Evolutionary conservation across 2,888 invertebrate species (phyloP).

Genomic region (Mimachlamys varia): DNA sequence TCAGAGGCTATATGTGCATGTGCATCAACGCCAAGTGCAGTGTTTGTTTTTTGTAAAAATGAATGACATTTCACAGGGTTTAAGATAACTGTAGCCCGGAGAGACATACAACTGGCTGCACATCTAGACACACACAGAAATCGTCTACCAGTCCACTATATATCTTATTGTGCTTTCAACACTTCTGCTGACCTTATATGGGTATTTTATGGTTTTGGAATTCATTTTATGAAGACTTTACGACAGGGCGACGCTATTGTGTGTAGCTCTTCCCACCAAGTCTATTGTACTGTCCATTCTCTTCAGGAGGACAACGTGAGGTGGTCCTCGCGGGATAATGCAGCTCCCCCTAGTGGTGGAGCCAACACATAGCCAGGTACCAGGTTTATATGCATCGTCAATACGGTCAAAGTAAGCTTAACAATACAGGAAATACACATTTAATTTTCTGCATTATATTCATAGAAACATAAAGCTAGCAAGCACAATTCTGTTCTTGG

Average conservation of each 20-base stretch:
- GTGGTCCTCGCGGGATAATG: not conserved
- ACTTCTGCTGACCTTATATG: not conserved
- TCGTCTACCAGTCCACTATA: not conserved
- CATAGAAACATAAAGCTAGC: not conserved
- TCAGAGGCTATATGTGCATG: not conserved
- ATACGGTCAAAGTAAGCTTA: not conserved
- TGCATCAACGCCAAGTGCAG: not conserved
- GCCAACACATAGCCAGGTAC: not conserved
- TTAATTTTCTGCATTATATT: not conserved
- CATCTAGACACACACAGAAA: not conserved
- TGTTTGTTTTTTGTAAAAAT: not conserved
- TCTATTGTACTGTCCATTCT: slow-evolving; percentile 10
- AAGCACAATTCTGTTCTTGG: not conserved
- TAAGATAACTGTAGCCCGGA: not conserved
- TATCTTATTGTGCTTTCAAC: not conserved
- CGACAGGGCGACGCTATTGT: not conserved
- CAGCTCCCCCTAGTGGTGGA: not conserved
- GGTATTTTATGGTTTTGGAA: not conserved
- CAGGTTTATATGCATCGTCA: not conserved
- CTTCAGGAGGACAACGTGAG: not conserved
- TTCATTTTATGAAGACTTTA: not conserved
- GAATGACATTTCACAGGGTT: not conserved
- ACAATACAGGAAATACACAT: not conserved
- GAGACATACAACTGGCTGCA: not conserved
- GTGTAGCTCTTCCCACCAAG: not conserved